These are phyloP conservation scores for Drosophila watanabei DNA, from an alignment of 1,140 invertebrate species.

Conservation along the genomic window DNA sequence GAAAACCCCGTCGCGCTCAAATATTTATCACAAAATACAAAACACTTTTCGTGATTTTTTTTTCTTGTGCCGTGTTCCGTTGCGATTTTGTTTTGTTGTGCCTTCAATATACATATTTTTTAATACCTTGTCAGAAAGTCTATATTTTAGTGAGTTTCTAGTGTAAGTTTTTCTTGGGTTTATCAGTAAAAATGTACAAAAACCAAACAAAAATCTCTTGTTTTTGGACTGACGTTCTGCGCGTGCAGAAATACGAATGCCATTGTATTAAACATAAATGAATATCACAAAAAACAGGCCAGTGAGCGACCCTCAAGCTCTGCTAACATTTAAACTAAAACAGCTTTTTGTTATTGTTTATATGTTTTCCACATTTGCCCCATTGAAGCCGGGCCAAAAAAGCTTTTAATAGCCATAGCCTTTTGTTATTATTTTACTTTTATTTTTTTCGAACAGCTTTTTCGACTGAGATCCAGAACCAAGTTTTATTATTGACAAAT, in stretches of 20 bases:
- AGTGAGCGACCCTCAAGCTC: conserved; percentile 52
- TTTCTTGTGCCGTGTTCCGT: conserved; percentile 27
- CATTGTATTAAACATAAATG: conserved; percentile 5
- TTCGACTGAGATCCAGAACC: conserved; percentile 54
- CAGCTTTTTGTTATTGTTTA: conserved; percentile 65
- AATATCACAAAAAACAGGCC: conserved; percentile 8
- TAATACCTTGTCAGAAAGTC: conserved; percentile 5
- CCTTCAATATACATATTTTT: neutral
- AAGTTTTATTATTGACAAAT: conserved; percentile 34
- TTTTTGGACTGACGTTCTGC: neutral
- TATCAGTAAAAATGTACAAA: neutral
- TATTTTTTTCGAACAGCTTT: conserved; percentile 33
- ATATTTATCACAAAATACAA: conserved; percentile 34
- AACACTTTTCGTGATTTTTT: conserved; percentile 24
- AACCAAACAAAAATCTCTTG: neutral
- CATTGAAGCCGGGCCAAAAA: conserved; percentile 47
- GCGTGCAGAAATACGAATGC: conserved; percentile 13
- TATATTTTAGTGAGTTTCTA: conserved; percentile 1
- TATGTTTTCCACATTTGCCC: conserved; percentile 46
- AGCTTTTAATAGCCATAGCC: conserved; percentile 49
- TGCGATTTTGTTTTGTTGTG: conserved; percentile 21
- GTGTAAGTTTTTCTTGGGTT: conserved; percentile 6
- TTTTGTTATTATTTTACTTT: conserved; percentile 28
- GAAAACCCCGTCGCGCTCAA: conserved; percentile 15
- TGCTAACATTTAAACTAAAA: conserved; percentile 41